A percentile compares a stretch with the other conserved stretches of the same genome.
phyloP scores from a whole-genome alignment of 2,797 vertebrate genomes.

The Microcaecilia unicolor region DNA sequence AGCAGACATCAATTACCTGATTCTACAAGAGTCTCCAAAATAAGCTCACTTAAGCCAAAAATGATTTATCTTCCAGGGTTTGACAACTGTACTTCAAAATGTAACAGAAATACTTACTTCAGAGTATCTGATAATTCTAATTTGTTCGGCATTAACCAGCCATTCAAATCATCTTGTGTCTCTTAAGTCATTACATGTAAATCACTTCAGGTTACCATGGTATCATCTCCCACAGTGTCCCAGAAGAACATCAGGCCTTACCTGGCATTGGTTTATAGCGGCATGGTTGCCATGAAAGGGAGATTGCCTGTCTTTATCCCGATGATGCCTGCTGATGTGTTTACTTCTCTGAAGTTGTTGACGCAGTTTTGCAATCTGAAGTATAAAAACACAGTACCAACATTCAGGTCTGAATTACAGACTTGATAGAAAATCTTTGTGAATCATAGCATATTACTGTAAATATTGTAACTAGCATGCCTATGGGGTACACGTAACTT shows the following conservation, averaged over 20 bases:
- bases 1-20: no score
- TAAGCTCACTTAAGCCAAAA: no score
- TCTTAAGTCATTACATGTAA: not conserved
- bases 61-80: no score
- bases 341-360: constrained; percentile 97
- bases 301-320: constrained; percentile 94
- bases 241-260: constrained; percentile 34
- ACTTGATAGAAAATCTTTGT: no score
- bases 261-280: constrained; percentile 91
- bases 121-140: not conserved
- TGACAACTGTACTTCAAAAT: no score
- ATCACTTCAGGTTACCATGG: not conserved
- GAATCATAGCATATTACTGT: no score
- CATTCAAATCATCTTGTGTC: not conserved
- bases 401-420: no score
- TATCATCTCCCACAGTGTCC: not conserved
- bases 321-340: constrained; percentile 91
- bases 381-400: no score
- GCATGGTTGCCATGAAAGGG: constrained; percentile 95
- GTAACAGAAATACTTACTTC: no score
- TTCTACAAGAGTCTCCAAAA: no score
- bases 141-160: not conserved
- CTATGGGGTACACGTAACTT: no score
- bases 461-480: no score
- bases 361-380: constrained; percentile 89